A percentile compares a stretch with the other conserved stretches of the same genome.
Evolutionary conservation across 2,797 vertebrate genomes (phyloP).

Genomic region (Siniperca undulata): DNA sequence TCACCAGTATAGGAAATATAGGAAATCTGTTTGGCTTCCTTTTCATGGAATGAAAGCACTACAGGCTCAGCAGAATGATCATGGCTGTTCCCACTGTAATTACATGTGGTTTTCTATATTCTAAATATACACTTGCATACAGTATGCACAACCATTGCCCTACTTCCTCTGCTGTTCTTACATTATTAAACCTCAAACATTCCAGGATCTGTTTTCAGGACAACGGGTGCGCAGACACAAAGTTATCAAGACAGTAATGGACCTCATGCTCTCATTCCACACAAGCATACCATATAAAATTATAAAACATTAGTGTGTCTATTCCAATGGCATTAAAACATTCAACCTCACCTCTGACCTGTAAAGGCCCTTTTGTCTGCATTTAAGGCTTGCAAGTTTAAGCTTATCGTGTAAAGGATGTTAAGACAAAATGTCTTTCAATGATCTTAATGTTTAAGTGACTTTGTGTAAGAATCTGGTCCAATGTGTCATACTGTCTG

Average conservation of each 20-base stretch:
- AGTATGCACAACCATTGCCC: slow-evolving; percentile 47
- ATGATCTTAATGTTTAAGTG: slow-evolving; percentile 19
- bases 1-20: slow-evolving; percentile 58
- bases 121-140: slow-evolving; percentile 73
- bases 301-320: neutral
- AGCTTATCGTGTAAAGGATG: slow-evolving; percentile 11
- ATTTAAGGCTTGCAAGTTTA: neutral
- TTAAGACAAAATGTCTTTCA: slow-evolving; percentile 21
- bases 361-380: neutral
- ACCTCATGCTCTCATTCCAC: neutral
- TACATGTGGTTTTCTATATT: slow-evolving; percentile 76
- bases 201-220: slow-evolving; percentile 31
- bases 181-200: slow-evolving; percentile 52
- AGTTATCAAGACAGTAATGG: neutral
- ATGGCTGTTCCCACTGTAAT: slow-evolving; percentile 75
- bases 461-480: slow-evolving; percentile 20
- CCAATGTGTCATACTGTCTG: slow-evolving; percentile 11
- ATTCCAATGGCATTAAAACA: neutral
- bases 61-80: slow-evolving; percentile 65
- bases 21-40: slow-evolving; percentile 53
- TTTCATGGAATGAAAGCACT: slow-evolving; percentile 58
- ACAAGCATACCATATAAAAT: neutral
- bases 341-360: neutral
- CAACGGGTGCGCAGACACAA: neutral
- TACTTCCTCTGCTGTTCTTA: slow-evolving; percentile 42